phyloP scores from a whole-genome alignment of 2,113 vertebrate species.

The Natator depressus region DNA sequence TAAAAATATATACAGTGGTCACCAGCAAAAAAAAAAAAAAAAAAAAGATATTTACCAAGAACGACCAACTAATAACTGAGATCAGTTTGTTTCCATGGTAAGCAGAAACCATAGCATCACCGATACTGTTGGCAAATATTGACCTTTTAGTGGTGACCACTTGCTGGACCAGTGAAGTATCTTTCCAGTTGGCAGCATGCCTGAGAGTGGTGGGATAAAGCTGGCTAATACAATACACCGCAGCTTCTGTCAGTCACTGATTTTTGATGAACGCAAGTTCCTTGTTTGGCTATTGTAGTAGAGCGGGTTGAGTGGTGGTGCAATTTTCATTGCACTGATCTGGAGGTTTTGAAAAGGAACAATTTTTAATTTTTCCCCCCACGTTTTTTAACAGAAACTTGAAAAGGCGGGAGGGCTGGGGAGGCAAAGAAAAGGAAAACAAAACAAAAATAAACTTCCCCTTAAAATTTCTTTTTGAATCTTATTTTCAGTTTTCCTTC shows the following conservation, averaged over 20 bases:
- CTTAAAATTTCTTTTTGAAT: no score
- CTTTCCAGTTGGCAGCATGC: no score
- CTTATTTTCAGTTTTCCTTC: neutral
- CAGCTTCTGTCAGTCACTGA: accelerated
- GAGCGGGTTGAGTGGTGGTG: no score
- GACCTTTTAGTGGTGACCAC: neutral
- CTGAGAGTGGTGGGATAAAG: neutral
- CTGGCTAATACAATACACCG: accelerated
- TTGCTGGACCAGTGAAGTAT: neutral
- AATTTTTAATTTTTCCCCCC: neutral
- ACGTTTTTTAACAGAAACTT: neutral
- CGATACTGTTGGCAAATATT: neutral
- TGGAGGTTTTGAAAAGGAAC: no score
- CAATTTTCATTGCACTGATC: no score
- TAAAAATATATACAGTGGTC: neutral
- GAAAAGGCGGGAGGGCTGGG: neutral
- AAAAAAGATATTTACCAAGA: neutral
- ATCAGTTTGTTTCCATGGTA: neutral
- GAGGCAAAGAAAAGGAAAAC: neutral
- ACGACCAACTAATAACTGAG: neutral
- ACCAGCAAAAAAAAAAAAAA: neutral
- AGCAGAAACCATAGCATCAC: neutral
- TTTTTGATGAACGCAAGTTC: neutral
- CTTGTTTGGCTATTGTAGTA: no score
- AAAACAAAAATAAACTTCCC: no score